Evolutionary conservation across 1,140 invertebrate genomes (phyloP), one percentile per base, ranked within the genome.

Genomic region (Ceratina japonica): DNA sequence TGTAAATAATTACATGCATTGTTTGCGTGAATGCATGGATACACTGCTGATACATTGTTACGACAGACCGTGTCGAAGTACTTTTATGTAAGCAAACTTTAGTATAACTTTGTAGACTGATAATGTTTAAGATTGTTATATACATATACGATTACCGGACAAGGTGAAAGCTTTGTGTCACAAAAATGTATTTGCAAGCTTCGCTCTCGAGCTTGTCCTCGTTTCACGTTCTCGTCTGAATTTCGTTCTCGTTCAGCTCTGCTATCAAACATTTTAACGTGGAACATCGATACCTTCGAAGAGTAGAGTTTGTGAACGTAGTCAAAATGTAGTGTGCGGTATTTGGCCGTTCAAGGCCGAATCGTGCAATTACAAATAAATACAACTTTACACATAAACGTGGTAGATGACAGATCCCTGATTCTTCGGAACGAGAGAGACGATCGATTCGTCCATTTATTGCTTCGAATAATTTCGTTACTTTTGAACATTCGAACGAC

Each of bases 31-130:
- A 86, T 90, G 87, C 81, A 88, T 90, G 87, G 24, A 64, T 75
- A 86, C 84, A 79, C 79, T 83, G 75, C 80, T 76, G 56, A 75
- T 86, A 56, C 10, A 87, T 87, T 88, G 83, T 88, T 90, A 87
- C 69, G 82, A 83, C 78, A 83, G 5, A 84, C 52, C 75, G 66
- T 84, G 65, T 86, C 68, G 56, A 65, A 80, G 71, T 86, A 83
- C 71, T 69, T 83, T 79, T 86, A 84, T 58, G 18, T 89, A 87
- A 89, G 82, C 79, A 80, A 80, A 65, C 51, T 87, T 88, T 91
- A 91, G 90, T 90, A 90, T 91, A 90, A 89, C 85, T 84, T 90
- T 81, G 90, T 91, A 91, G 90, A 91, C 90, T 91, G 90, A 91
- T 90, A 91, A 86, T 89, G 87, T 86, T 87, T 91, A 91, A 91